These are phyloP conservation scores for Acleris literana DNA, from an alignment of 2,888 invertebrate species.

Conservation along the genomic window DNA sequence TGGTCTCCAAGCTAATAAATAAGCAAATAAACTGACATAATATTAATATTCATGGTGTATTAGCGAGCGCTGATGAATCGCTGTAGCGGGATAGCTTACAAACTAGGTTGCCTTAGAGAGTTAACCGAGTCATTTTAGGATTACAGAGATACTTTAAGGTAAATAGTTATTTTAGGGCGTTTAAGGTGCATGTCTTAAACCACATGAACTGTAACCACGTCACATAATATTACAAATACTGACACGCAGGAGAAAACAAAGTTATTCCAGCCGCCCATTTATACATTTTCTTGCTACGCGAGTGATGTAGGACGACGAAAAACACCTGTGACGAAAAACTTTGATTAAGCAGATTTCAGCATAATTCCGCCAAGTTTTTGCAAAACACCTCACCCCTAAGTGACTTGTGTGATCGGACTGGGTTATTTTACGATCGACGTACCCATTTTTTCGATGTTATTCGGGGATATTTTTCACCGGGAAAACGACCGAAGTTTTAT, in stretches of 20 bases:
- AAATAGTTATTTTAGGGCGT: too few relatives aligned
- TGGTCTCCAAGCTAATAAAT: slow-evolving; percentile 42
- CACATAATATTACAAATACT: not conserved
- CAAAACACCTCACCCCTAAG: slow-evolving; percentile 33
- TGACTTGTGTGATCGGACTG: slow-evolving; percentile 36
- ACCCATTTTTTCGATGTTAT: slow-evolving; percentile 35
- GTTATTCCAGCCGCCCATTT: not conserved
- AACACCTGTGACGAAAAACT: slow-evolving; percentile 59
- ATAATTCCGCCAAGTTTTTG: slow-evolving; percentile 50
- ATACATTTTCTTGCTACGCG: not conserved
- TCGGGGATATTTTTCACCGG: slow-evolving; percentile 35
- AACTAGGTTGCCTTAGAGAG: slow-evolving; percentile 7
- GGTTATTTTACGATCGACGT: slow-evolving; percentile 35
- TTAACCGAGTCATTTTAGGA: not conserved
- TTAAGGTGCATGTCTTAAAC: too few relatives aligned
- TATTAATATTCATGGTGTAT: slow-evolving; percentile 44
- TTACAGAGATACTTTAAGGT: too few relatives aligned
- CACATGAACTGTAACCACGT: not conserved
- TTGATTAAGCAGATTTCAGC: slow-evolving; percentile 56
- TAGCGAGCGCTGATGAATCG: slow-evolving; percentile 35
- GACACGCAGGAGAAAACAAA: not conserved
- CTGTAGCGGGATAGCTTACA: slow-evolving; percentile 16
- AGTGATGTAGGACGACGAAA: slow-evolving; percentile 14
- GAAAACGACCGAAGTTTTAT: slow-evolving; percentile 34
- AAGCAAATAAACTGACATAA: slow-evolving; percentile 41